These are phyloP conservation scores for Empidonax alnorum DNA, from an alignment of 2,113 vertebrate genomes.

Conservation along the genomic window DNA sequence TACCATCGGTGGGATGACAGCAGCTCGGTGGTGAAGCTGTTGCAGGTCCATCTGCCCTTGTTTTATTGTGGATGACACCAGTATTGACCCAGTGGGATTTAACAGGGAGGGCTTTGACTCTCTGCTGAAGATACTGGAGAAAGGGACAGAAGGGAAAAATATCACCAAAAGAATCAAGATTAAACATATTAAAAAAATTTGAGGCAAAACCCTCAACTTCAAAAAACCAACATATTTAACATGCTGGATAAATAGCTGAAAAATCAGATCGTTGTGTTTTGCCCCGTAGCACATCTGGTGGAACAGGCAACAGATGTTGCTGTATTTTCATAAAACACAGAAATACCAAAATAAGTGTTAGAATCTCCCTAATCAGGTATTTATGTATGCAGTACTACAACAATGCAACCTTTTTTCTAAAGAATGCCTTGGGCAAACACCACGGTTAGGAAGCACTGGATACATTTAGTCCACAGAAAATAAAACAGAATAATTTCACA, in stretches of 20 bases:
- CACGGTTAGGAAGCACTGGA: not conserved
- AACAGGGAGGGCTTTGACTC: constrained; percentile 91
- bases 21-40: constrained; percentile 93
- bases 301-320: not conserved
- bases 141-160: not conserved
- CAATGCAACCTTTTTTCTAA: not conserved
- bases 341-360: not conserved
- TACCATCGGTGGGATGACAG: constrained; percentile 95
- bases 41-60: constrained; percentile 88
- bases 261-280: not conserved
- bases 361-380: not conserved
- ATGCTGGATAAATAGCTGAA: not conserved
- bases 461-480: not conserved
- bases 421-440: not conserved
- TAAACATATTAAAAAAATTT: not conserved
- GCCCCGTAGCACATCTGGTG: not conserved
- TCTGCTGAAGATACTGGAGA: constrained; percentile 83
- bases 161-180: not conserved
- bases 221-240: not conserved
- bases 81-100: constrained; percentile 82
- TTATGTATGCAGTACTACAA: not conserved
- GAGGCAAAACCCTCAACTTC: not conserved
- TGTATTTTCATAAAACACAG: not conserved
- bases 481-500: not conserved
- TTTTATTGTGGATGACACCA: constrained; percentile 87